Evolutionary conservation across 2,888 invertebrate species (phyloP).

Genomic region (Microplitis manilae): DNA sequence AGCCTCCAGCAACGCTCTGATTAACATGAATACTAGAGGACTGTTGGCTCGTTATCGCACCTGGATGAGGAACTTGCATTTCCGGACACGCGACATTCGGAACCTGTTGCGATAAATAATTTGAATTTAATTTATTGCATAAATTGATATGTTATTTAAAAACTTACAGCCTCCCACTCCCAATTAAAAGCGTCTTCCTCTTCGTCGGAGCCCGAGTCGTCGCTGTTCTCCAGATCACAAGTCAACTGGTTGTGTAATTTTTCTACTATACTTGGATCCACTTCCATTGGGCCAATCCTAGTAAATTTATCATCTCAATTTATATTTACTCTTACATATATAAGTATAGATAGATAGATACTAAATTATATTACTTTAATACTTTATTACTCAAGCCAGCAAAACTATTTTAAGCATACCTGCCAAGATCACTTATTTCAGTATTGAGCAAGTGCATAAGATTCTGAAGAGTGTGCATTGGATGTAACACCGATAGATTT

Average conservation of each 20-base stretch:
- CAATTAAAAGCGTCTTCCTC: constrained; percentile 81
- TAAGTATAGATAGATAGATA: not conserved
- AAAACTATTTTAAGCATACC: constrained; percentile 71
- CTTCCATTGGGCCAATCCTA: constrained; percentile 78
- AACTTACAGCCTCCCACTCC: constrained; percentile 86
- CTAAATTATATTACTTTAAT: not conserved
- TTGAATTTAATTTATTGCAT: constrained; percentile 7
- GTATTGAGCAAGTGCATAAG: constrained; percentile 80
- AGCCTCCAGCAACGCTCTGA: constrained; percentile 79
- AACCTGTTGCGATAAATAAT: constrained; percentile 67
- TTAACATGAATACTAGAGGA: constrained; percentile 68
- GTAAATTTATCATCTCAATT: constrained; percentile 25
- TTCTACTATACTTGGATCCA: constrained; percentile 73
- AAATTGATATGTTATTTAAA: not conserved
- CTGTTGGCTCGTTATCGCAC: constrained; percentile 64
- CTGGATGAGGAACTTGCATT: constrained; percentile 69
- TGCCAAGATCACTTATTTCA: constrained; percentile 80
- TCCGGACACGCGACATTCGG: constrained; percentile 75
- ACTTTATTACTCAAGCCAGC: not conserved
- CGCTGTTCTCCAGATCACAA: constrained; percentile 77
- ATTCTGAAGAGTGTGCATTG: constrained; percentile 82
- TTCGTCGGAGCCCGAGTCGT: constrained; percentile 81
- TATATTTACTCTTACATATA: constrained; percentile 14
- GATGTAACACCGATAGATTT: constrained; percentile 76
- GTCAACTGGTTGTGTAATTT: constrained; percentile 79